A percentile compares a stretch with the other conserved stretches of the same genome.
phyloP scores from a whole-genome alignment of 2,113 vertebrate species.

The Tenebrosternarchus preto region DNA sequence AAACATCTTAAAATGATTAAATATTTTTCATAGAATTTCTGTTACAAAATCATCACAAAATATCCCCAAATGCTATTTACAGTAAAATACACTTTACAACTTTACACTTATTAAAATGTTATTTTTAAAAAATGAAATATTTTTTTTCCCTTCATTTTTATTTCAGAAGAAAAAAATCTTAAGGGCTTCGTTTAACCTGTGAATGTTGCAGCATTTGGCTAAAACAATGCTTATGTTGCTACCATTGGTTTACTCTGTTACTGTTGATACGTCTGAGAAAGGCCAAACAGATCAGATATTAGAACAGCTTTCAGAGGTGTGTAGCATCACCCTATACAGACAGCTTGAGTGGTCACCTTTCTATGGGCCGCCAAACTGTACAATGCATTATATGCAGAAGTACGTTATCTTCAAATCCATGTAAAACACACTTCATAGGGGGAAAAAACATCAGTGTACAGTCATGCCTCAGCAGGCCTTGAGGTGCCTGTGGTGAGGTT shows the following conservation, averaged over 20 bases:
- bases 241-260: slow-evolving; percentile 6
- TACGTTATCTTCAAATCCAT: slow-evolving; percentile 52
- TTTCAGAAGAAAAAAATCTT: slow-evolving; percentile 55
- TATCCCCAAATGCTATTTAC: slow-evolving; percentile 73
- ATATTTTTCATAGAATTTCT: slow-evolving; percentile 58
- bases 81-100: slow-evolving; percentile 78
- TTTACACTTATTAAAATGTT: slow-evolving; percentile 70
- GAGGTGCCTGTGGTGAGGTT: slow-evolving; percentile 56
- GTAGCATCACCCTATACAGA: slow-evolving; percentile 35
- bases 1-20: slow-evolving; percentile 50
- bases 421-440: slow-evolving; percentile 47
- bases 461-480: slow-evolving; percentile 62
- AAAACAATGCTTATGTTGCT: slow-evolving; percentile 20
- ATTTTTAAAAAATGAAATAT: slow-evolving; percentile 57
- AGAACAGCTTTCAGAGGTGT: slow-evolving; percentile 62
- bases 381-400: slow-evolving; percentile 59
- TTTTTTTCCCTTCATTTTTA: slow-evolving; percentile 30
- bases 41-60: slow-evolving; percentile 75
- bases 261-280: slow-evolving; percentile 41
- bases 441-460: slow-evolving; percentile 64
- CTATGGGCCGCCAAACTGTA: slow-evolving; percentile 57
- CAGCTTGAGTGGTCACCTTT: slow-evolving; percentile 47
- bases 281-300: slow-evolving; percentile 39
- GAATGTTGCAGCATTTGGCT: slow-evolving; percentile 50
- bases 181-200: slow-evolving; percentile 44